A percentile compares a stretch with the other conserved stretches of the same genome.
These are phyloP conservation scores for Halesus radiatus DNA, from an alignment of 1,140 invertebrate genomes.

Conservation along the genomic window DNA sequence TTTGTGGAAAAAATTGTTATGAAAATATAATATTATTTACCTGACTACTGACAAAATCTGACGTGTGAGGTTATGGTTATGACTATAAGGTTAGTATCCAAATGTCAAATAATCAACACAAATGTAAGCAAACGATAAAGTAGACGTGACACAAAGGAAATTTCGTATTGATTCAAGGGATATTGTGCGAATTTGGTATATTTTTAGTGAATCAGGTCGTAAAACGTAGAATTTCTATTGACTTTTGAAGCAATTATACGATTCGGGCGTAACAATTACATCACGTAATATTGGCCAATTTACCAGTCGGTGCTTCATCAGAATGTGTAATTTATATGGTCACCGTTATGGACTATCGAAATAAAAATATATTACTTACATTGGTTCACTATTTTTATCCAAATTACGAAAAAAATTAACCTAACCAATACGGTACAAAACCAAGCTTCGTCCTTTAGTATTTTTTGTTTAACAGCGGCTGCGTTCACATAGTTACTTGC, in stretches of 20 bases:
- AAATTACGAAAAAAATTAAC: constrained; percentile 47
- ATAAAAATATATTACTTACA: constrained; percentile 44
- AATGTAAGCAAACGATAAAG: constrained; percentile 40
- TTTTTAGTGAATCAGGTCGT: neutral
- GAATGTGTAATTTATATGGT: neutral
- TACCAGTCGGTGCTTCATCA: neutral
- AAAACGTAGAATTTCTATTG: constrained; percentile 23
- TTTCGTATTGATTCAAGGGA: neutral
- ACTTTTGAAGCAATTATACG: constrained; percentile 50
- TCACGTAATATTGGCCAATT: constrained; percentile 39
- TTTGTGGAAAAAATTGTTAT: too few relatives aligned
- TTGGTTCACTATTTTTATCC: constrained; percentile 43
- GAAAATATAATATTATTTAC: neutral
- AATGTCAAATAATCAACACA: constrained; percentile 50
- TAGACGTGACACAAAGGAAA: constrained; percentile 21
- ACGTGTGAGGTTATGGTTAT: constrained; percentile 66
- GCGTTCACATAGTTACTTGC: constrained; percentile 35
- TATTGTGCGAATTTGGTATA: neutral
- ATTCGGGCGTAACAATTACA: constrained; percentile 51
- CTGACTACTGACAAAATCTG: constrained; percentile 61
- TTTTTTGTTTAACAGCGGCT: constrained; percentile 49
- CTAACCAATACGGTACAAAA: constrained; percentile 50
- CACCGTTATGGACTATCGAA: constrained; percentile 11
- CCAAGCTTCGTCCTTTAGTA: constrained; percentile 47
- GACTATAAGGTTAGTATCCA: constrained; percentile 63